Evolutionary conservation across 2,113 vertebrate genomes (phyloP).

Genomic region (Pedetes capensis): DNA sequence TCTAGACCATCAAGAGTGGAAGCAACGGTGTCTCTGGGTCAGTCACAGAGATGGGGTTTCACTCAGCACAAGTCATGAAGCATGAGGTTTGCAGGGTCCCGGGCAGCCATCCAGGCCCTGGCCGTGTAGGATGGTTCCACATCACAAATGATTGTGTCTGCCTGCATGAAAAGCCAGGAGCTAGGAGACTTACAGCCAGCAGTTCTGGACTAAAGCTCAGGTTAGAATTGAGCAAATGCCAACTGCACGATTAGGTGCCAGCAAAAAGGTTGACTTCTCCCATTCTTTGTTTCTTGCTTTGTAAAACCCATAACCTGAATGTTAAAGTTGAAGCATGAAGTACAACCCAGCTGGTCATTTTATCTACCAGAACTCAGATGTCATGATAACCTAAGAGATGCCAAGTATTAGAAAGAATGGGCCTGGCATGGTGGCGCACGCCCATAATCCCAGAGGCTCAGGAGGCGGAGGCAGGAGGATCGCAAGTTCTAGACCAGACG

Average conservation of each 20-base stretch:
- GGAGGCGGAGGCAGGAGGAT: no score
- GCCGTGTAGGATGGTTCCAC: slow-evolving; percentile 68
- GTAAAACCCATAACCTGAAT: neutral
- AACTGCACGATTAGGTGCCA: slow-evolving; percentile 69
- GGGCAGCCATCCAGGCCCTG: slow-evolving; percentile 76
- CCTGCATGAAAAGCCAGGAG: slow-evolving; percentile 75
- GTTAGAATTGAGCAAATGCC: slow-evolving; percentile 30
- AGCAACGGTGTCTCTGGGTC: slow-evolving; percentile 39
- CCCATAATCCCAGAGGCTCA: no score
- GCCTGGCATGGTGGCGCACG: no score
- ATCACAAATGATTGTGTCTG: neutral
- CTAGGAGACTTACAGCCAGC: slow-evolving; percentile 77
- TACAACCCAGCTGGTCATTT: slow-evolving; percentile 64
- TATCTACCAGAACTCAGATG: slow-evolving; percentile 58
- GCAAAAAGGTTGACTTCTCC: neutral
- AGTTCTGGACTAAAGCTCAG: slow-evolving; percentile 67
- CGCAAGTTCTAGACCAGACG: no score
- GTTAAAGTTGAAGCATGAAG: slow-evolving; percentile 56
- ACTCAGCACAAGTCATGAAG: slow-evolving; percentile 82
- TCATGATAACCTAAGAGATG: neutral
- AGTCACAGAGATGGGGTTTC: slow-evolving; percentile 84
- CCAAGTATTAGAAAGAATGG: slow-evolving; percentile 43
- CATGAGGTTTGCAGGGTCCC: slow-evolving; percentile 75
- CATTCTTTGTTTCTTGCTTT: neutral
- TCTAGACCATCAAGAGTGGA: accelerated